phyloP scores from a whole-genome alignment of 1,140 invertebrate genomes.

The Cataglyphis hispanica region DNA sequence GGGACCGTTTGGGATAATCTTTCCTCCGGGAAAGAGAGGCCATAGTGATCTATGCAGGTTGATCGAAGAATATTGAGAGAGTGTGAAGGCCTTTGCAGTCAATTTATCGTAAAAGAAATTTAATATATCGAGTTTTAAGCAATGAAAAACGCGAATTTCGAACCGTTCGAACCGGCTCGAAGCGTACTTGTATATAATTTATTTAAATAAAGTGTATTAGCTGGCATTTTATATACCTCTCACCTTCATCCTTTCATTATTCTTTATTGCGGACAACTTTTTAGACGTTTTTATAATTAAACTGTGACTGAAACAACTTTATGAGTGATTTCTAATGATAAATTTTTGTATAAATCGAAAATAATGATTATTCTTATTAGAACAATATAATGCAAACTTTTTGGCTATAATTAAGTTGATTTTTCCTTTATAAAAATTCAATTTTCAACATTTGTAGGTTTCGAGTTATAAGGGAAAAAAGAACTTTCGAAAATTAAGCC shows the following conservation, averaged over 20 bases:
- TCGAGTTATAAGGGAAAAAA: too few relatives aligned
- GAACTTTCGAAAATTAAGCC: too few relatives aligned
- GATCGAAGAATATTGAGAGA: slow-evolving; percentile 76
- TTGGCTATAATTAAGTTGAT: too few relatives aligned
- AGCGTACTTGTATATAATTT: slow-evolving; percentile 83
- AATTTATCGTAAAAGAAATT: slow-evolving; percentile 84
- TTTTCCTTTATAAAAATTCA: too few relatives aligned
- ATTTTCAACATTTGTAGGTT: too few relatives aligned
- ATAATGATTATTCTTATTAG: too few relatives aligned
- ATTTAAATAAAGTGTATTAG: slow-evolving; percentile 84
- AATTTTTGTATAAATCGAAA: too few relatives aligned
- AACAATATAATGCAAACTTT: too few relatives aligned
- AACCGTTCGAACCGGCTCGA: slow-evolving; percentile 75
- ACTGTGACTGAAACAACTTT: too few relatives aligned
- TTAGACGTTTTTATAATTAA: too few relatives aligned
- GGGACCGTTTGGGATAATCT: background rate
- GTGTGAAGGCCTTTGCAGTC: slow-evolving; percentile 84
- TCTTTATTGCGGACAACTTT: too few relatives aligned
- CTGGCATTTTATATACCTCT: slow-evolving; percentile 33
- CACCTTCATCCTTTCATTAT: background rate
- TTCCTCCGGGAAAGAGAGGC: background rate
- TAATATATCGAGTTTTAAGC: slow-evolving; percentile 81
- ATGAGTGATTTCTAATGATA: too few relatives aligned
- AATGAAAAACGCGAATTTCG: slow-evolving; percentile 80
- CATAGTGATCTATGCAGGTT: background rate